phyloP scores from a whole-genome alignment of 1,140 invertebrate species.

The Drosophila funebris region DNA sequence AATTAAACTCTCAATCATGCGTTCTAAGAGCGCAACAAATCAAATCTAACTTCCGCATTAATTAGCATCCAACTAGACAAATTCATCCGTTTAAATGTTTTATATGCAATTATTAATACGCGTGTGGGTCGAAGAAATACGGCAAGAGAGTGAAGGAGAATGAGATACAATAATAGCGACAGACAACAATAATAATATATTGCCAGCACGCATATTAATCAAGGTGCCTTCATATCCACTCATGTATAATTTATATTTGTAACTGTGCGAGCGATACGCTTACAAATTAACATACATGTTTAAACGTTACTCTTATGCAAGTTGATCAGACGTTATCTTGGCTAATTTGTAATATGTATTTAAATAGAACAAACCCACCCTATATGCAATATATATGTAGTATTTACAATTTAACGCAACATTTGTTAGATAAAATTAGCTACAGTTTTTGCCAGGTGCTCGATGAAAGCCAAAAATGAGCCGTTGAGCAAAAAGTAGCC shows the following conservation, averaged over 20 bases:
- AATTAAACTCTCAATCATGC: slow-evolving; percentile 28
- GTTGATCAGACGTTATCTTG: not conserved
- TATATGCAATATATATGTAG: not conserved
- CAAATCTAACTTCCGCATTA: slow-evolving; percentile 40
- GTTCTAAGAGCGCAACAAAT: slow-evolving; percentile 19
- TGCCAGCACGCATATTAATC: slow-evolving; percentile 72
- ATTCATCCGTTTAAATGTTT: slow-evolving; percentile 34
- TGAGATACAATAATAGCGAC: slow-evolving; percentile 1
- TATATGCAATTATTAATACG: slow-evolving; percentile 23
- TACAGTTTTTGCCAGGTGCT: slow-evolving; percentile 37
- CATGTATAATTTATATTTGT: slow-evolving; percentile 44
- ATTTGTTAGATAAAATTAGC: slow-evolving; percentile 33
- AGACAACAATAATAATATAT: slow-evolving; percentile 68
- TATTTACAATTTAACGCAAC: slow-evolving; percentile 31
- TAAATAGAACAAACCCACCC: not conserved
- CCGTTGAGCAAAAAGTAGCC: slow-evolving; percentile 1
- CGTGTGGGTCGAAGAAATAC: not conserved
- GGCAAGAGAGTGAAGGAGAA: not conserved
- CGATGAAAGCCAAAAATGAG: slow-evolving; percentile 3
- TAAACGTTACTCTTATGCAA: not conserved
- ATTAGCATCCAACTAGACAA: slow-evolving; percentile 28
- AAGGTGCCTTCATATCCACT: slow-evolving; percentile 30
- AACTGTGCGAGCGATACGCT: slow-evolving; percentile 21
- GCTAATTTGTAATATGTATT: slow-evolving; percentile 1
- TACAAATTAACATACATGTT: slow-evolving; percentile 55